Evolutionary conservation across 2,113 vertebrate species (phyloP), one percentile per base, ranked within the genome.

Genomic region (Brachyistius frenatus): DNA sequence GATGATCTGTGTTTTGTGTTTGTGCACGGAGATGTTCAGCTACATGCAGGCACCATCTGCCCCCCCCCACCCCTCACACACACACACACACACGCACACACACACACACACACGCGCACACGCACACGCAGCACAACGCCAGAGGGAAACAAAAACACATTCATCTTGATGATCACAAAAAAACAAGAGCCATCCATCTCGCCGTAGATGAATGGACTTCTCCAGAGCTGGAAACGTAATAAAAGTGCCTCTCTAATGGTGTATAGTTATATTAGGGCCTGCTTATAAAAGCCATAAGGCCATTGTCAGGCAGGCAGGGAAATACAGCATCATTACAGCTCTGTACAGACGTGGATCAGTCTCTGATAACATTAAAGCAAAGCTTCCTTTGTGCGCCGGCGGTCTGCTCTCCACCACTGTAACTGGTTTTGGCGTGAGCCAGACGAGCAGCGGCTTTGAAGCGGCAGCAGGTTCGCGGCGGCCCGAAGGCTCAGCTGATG

Each of bases 301-400:
- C 72, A 47, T 46, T 68, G 89, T 73, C 70, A 71, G 73, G 36
- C 79, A 46, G 78, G 72, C 78, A 39, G 70, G 79, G 77, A 67
- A 74, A 47, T 8, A 44, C 80, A 65, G 85, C 82, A 65, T 88
- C 82, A 89, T 92, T 91, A 91, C 76, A 50, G 86, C 33, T n/a
- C 63, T 7, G 63, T 35, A 68, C 78, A 71, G 84, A 79, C 80
- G 79, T 70, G 81, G 87, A 95, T 92, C 94, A 93, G 94, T 89
- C 80, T 92, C 92, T 96, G 96, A 97, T 96, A 96, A 93, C 94
- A 95, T 96, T 96, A 96, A 91, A 95, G 95, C 90, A 93, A 95
- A 95, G 93, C 94, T 94, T 95, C 83, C 88, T 93, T 93, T 94
- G 94, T 94, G 90, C 91, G 94, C 80, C 90, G 94, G 94, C 87